Evolutionary conservation across 2,113 vertebrate species (phyloP).

Genomic region (Notiomystis cincta): DNA sequence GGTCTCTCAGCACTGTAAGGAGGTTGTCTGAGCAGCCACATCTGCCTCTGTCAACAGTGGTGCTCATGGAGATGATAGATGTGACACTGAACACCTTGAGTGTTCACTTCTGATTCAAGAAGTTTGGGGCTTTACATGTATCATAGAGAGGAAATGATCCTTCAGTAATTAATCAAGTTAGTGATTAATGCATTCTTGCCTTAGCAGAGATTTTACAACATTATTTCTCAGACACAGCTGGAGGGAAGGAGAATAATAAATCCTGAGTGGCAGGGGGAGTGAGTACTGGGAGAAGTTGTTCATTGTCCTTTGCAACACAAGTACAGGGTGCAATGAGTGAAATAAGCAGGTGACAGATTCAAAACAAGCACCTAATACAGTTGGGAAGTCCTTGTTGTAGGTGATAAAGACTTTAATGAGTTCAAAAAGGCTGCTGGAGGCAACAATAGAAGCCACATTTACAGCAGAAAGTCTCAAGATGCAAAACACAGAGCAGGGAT

Average conservation of each 20-base stretch:
- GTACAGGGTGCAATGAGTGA: background rate
- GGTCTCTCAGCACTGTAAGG: background rate
- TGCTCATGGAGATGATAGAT: slow-evolving; percentile 1
- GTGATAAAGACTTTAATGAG: background rate
- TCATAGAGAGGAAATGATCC: slow-evolving; percentile 41
- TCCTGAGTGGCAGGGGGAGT: slow-evolving; percentile 2
- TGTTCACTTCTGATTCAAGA: slow-evolving; percentile 39
- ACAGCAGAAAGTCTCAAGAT: background rate
- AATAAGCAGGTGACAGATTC: background rate
- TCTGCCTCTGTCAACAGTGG: background rate
- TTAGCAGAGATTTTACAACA: slow-evolving; percentile 28
- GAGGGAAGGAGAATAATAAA: slow-evolving; percentile 45
- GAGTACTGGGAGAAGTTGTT: background rate
- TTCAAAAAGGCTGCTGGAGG: background rate
- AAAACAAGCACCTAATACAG: background rate
- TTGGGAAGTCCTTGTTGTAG: background rate
- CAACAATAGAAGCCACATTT: background rate
- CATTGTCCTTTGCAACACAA: background rate
- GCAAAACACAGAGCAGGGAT: background rate
- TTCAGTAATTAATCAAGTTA: slow-evolving; percentile 53
- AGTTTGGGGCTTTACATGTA: slow-evolving; percentile 49
- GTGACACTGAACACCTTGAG: slow-evolving; percentile 35
- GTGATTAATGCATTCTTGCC: slow-evolving; percentile 48
- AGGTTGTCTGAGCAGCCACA: background rate
- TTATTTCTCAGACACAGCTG: slow-evolving; percentile 51